Percentiles rank a stretch among this genome's conserved stretches.
These are phyloP conservation scores for Gambusia affinis DNA, from an alignment of 2,113 vertebrate genomes.

Conservation along the genomic window DNA sequence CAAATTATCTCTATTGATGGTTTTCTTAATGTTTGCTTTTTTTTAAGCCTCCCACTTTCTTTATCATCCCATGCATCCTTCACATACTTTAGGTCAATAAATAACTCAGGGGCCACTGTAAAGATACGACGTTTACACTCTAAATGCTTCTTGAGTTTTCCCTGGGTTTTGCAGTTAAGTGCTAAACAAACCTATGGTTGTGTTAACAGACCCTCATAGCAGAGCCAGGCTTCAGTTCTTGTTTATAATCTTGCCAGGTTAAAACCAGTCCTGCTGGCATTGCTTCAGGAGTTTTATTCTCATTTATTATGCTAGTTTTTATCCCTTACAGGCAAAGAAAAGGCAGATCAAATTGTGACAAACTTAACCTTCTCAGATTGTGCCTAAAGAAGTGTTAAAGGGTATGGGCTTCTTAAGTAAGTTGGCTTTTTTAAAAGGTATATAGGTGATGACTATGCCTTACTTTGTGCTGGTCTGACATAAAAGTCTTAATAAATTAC, in stretches of 20 bases:
- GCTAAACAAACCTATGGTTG: neutral
- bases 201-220: constrained; percentile 10
- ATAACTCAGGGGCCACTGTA: neutral
- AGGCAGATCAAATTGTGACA: constrained; percentile 43
- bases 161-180: constrained; percentile 15
- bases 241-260: constrained; percentile 2
- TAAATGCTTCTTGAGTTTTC: constrained; percentile 4
- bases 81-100: neutral
- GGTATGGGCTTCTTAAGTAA: neutral
- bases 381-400: constrained; percentile 23
- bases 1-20: neutral
- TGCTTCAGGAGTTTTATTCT: constrained; percentile 19
- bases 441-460: neutral
- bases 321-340: constrained; percentile 23
- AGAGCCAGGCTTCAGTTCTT: neutral
- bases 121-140: constrained; percentile 11
- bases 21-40: neutral
- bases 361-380: constrained; percentile 37
- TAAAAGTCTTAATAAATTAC: neutral
- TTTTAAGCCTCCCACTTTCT: neutral
- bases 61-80: neutral
- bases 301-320: constrained; percentile 28
- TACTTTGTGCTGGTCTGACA: neutral
- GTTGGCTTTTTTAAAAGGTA: neutral
- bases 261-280: constrained; percentile 13